A percentile compares a stretch with the other conserved stretches of the same genome.
These are phyloP conservation scores for Melanostigma gelatinosum DNA, from an alignment of 2,113 vertebrate genomes.

Conservation along the genomic window DNA sequence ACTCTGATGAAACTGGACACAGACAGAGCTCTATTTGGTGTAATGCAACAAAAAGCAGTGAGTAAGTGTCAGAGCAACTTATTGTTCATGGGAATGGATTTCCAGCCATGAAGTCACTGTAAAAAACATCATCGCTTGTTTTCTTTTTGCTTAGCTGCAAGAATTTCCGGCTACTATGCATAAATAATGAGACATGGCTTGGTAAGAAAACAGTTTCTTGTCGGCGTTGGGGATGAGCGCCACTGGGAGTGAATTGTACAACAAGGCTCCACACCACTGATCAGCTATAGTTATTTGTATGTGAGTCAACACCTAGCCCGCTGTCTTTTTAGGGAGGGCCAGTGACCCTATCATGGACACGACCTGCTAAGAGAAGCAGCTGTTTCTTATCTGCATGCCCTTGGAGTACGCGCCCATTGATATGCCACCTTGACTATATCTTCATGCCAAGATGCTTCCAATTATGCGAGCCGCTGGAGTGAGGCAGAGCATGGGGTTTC, in stretches of 20 bases:
- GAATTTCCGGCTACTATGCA: slow-evolving; percentile 37
- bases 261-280: slow-evolving; percentile 53
- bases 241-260: slow-evolving; percentile 46
- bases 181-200: slow-evolving; percentile 53
- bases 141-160: slow-evolving; percentile 25
- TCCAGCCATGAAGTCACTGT: slow-evolving; percentile 1
- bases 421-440: slow-evolving; percentile 84
- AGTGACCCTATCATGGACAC: slow-evolving; percentile 74
- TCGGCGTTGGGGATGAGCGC: slow-evolving; percentile 57
- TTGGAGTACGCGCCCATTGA: slow-evolving; percentile 81
- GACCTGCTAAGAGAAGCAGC: slow-evolving; percentile 73
- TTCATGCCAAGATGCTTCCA: slow-evolving; percentile 86
- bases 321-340: slow-evolving; percentile 64
- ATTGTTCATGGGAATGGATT: slow-evolving; percentile 7
- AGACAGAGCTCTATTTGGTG: neutral
- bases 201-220: slow-evolving; percentile 56
- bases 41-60: neutral
- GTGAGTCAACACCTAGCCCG: slow-evolving; percentile 54
- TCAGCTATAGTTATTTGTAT: slow-evolving; percentile 68
- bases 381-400: slow-evolving; percentile 81
- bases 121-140: slow-evolving; percentile 20
- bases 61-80: neutral
- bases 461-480: slow-evolving; percentile 84
- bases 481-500: slow-evolving; percentile 80
- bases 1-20: neutral